Conservation (phyloP, 1,140 invertebrate genomes). For the Augochlora pura region DNA sequence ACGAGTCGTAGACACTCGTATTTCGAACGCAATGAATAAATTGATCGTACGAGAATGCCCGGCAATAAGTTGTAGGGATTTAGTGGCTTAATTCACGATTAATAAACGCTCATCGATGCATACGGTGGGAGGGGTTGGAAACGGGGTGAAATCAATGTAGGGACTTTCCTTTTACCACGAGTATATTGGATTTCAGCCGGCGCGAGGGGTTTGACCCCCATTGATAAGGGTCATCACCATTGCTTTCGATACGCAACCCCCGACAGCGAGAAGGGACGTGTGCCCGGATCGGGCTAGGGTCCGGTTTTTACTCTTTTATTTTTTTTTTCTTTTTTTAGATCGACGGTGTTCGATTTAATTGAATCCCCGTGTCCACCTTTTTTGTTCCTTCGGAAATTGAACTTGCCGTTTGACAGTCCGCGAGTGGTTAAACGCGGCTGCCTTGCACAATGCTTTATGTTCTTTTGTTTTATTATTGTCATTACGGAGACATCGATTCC, state of each 20-base stretch:
- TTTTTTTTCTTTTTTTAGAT: too few species aligned
- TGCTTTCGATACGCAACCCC: conserved; percentile 62
- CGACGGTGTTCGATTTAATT: conserved; percentile 67
- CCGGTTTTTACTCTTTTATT: conserved; percentile 35
- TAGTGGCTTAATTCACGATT: conserved; percentile 68
- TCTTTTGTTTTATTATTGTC: too few species aligned
- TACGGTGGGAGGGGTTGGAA: conserved; percentile 52
- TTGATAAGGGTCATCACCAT: conserved; percentile 75
- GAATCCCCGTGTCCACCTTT: conserved; percentile 51
- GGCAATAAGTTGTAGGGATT: conserved; percentile 34
- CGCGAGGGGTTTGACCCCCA: conserved; percentile 67
- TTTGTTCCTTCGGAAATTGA: conserved; percentile 27
- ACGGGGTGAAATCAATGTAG: conserved; percentile 53
- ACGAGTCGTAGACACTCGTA: neutral
- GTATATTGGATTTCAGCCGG: conserved; percentile 74
- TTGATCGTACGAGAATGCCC: neutral
- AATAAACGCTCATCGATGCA: conserved; percentile 65
- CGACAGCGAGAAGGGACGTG: conserved; percentile 51
- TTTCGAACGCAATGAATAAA: neutral
- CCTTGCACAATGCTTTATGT: too few species aligned
- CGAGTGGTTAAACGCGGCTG: neutral
- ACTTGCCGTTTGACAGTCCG: neutral
- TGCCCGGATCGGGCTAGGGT: conserved; percentile 49
- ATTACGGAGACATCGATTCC: too few species aligned
- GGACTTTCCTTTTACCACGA: conserved; percentile 66